These are phyloP conservation scores for Dicroscelio sp. DNA, from an alignment of 2,888 invertebrate species.

Conservation along the genomic window DNA sequence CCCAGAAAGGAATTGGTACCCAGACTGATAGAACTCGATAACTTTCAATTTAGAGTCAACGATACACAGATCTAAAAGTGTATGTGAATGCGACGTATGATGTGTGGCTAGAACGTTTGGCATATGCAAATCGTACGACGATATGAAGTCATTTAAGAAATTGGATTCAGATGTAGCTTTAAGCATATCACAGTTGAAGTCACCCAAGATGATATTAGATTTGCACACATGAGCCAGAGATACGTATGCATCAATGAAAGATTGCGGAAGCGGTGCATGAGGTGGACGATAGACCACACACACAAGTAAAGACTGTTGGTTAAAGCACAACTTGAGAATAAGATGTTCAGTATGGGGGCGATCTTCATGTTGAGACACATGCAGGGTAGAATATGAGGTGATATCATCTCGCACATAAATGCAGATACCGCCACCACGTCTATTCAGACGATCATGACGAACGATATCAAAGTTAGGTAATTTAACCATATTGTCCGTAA, in stretches of 20 bases:
- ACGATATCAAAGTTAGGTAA: background rate
- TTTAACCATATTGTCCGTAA: background rate
- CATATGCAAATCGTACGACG: background rate
- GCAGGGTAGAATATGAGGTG: background rate
- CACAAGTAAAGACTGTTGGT: background rate
- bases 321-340: background rate
- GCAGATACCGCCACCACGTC: background rate
- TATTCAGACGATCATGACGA: background rate
- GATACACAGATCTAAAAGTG: background rate
- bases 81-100: conserved; percentile 2
- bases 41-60: background rate
- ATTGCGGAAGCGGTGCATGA: background rate
- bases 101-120: background rate
- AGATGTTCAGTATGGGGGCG: background rate
- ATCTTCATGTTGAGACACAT: background rate
- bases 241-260: background rate
- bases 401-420: background rate
- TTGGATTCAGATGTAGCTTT: background rate
- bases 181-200: background rate
- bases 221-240: background rate
- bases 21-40: background rate
- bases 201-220: background rate
- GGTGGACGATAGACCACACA: background rate
- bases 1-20: background rate
- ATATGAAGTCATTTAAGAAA: background rate